These are phyloP conservation scores for Drosophila orosa DNA, from an alignment of 1,140 invertebrate species.

Conservation along the genomic window DNA sequence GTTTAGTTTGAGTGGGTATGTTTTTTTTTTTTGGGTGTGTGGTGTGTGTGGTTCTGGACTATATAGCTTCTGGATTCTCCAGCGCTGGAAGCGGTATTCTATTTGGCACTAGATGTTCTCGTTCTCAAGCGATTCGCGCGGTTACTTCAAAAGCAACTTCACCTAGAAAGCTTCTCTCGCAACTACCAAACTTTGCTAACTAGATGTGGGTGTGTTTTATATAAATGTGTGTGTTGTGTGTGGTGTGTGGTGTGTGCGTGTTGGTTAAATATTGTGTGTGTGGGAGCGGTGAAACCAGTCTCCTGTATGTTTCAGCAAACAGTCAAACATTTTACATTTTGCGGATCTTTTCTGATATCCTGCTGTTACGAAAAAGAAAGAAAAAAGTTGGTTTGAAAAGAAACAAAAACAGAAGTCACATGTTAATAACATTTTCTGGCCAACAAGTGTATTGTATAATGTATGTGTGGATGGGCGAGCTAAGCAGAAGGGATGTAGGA, in stretches of 20 bases:
- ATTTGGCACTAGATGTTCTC: conserved; percentile 35
- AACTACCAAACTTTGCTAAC: conserved; percentile 33
- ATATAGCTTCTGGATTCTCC: conserved; percentile 48
- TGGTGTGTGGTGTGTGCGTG: conserved; percentile 17
- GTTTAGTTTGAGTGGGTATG: conserved; percentile 6
- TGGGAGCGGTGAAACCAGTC: conserved; percentile 17
- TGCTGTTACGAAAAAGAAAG: conserved; percentile 67
- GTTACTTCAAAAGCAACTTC: conserved; percentile 50
- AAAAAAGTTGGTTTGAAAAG: conserved; percentile 51
- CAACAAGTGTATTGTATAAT: conserved; percentile 36
- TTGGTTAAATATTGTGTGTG: conserved; percentile 30
- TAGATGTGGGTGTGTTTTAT: conserved; percentile 13
- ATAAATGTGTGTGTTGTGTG: conserved; percentile 26
- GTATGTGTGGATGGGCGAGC: conserved; percentile 16
- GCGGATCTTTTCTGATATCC: conserved; percentile 50
- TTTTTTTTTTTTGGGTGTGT: conserved; percentile 11
- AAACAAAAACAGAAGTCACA: conserved; percentile 48
- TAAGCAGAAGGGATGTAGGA: conserved; percentile 23
- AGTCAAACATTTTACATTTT: conserved; percentile 52
- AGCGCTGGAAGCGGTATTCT: conserved; percentile 52
- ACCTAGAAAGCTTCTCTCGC: conserved; percentile 53
- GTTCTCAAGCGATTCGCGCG: conserved; percentile 46
- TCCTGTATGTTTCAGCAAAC: conserved; percentile 48
- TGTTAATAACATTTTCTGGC: conserved; percentile 67
- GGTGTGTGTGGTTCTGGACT: conserved; percentile 16